Evolutionary conservation across 2,113 vertebrate genomes (phyloP).

Genomic region (Scopus umbretta): DNA sequence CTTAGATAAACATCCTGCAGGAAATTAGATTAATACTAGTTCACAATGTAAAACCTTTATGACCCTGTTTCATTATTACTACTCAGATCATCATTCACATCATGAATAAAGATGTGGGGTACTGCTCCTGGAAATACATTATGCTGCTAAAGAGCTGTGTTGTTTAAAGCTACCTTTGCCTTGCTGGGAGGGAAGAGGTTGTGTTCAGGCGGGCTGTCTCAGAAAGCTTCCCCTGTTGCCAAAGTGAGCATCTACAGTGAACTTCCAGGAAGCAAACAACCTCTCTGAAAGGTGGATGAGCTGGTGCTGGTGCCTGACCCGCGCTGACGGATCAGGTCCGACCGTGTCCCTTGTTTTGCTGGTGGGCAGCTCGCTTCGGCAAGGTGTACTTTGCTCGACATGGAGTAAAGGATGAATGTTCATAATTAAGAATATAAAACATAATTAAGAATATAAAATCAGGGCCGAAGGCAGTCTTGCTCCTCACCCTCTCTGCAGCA

Average conservation of each 20-base stretch:
- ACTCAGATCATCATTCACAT: not conserved
- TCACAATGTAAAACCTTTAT: not conserved
- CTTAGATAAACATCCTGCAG: conserved; percentile 34
- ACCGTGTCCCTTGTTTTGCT: not conserved
- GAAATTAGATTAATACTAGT: conserved; percentile 32
- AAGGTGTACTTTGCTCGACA: accelerated
- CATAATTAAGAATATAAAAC: not conserved
- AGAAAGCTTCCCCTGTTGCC: not conserved
- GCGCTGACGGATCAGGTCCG: not conserved
- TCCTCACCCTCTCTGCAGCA: not conserved
- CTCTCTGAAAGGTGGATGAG: not conserved
- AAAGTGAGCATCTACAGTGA: not conserved
- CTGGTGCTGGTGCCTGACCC: not conserved
- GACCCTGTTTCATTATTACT: conserved; percentile 12
- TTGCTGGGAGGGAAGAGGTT: not conserved
- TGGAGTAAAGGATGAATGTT: not conserved
- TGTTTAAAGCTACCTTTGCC: not conserved
- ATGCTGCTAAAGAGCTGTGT: not conserved
- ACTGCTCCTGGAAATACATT: not conserved
- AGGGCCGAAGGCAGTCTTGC: not conserved
- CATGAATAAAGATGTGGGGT: conserved; percentile 3
- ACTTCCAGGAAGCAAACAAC: not conserved
- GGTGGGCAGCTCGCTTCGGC: not conserved
- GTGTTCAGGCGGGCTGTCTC: not conserved
- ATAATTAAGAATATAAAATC: not conserved